phyloP scores from a whole-genome alignment of 2,797 vertebrate genomes.

The Parambassis ranga region DNA sequence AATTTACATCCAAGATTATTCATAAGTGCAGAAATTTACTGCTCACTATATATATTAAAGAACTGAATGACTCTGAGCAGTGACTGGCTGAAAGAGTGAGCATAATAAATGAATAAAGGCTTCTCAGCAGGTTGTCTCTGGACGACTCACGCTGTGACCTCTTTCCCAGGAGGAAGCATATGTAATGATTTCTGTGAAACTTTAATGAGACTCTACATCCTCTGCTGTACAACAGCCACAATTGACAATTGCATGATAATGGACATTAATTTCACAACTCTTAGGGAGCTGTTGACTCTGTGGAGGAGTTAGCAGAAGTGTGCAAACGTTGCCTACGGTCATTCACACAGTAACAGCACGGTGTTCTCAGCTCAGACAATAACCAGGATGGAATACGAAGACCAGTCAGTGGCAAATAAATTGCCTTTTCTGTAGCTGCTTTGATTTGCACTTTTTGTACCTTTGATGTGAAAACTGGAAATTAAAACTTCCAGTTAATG shows the following conservation, averaged over 20 bases:
- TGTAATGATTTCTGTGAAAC: not conserved
- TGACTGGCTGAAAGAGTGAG: too few relatives aligned
- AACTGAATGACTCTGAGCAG: not conserved
- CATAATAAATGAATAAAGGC: not conserved
- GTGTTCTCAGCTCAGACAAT: not conserved
- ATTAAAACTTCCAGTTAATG: not conserved
- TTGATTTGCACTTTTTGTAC: not conserved
- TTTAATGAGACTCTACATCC: not conserved
- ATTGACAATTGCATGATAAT: not conserved
- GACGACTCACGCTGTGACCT: not conserved
- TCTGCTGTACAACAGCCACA: not conserved
- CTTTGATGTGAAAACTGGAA: not conserved
- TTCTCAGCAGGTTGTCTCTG: not conserved
- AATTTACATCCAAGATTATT: not conserved
- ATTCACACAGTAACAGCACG: too few relatives aligned
- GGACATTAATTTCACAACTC: not conserved
- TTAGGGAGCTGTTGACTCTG: not conserved
- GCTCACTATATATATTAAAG: not conserved
- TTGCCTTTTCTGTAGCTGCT: not conserved
- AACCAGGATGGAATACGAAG: not conserved
- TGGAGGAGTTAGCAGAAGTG: not conserved
- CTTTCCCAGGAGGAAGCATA: not conserved
- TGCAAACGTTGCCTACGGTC: not conserved
- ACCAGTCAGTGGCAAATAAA: conserved; percentile 1
- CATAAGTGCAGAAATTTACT: not conserved